Conservation (phyloP, 1,140 invertebrate genomes). For the Drosophila seguyi region DNA sequence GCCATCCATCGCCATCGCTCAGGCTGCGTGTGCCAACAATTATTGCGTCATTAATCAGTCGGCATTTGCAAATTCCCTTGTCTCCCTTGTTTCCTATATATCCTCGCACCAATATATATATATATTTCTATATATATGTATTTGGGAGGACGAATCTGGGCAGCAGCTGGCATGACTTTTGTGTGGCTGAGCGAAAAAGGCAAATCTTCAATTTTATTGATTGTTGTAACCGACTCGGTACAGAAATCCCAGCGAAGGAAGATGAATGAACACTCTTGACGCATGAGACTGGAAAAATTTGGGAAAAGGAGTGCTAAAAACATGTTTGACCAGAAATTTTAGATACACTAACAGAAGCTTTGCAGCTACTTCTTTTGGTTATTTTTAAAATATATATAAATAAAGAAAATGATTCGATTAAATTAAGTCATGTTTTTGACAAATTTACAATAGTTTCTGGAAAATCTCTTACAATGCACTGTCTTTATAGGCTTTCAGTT, state of each 20-base stretch:
- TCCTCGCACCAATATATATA: conserved; percentile 8
- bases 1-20: conserved; percentile 22
- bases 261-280: conserved; percentile 78
- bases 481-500: not conserved
- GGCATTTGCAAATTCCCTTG: conserved; percentile 75
- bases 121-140: conserved; percentile 6
- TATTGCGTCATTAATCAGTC: conserved; percentile 84
- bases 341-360: conserved; percentile 18
- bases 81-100: conserved; percentile 52
- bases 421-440: too few species aligned
- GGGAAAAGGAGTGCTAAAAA: not conserved
- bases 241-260: conserved; percentile 71
- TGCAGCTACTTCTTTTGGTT: not conserved
- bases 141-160: conserved; percentile 26
- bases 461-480: not conserved
- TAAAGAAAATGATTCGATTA: too few species aligned
- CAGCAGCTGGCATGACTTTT: conserved; percentile 76
- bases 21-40: conserved; percentile 70
- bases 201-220: conserved; percentile 83
- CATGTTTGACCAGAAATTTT: not conserved
- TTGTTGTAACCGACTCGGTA: conserved; percentile 54
- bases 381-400: not conserved
- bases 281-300: conserved; percentile 51
- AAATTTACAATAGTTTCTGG: not conserved
- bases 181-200: conserved; percentile 68